Evolutionary conservation across 2,888 invertebrate species (phyloP).

Genomic region (Cistogaster globosa): DNA sequence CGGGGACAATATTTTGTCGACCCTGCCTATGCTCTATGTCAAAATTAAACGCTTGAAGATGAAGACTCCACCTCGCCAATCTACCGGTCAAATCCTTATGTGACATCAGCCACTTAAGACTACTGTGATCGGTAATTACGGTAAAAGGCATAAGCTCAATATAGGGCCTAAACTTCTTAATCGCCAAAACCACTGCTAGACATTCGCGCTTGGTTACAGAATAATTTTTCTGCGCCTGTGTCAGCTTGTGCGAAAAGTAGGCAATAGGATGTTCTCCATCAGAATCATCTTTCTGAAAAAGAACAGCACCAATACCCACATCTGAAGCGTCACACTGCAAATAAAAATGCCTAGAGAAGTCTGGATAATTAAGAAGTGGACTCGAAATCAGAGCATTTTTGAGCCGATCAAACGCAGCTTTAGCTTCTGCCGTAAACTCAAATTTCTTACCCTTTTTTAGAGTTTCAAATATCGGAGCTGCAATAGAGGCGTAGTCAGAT

Average conservation of each 20-base stretch:
- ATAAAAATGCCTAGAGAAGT: neutral
- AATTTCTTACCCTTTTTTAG: neutral
- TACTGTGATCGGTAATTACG: no score
- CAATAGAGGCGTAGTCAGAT: neutral
- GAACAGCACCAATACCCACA: neutral
- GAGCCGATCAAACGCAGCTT: neutral
- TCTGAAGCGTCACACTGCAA: conserved; percentile 4
- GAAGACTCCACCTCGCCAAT: neutral
- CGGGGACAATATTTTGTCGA: neutral
- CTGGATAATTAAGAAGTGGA: neutral
- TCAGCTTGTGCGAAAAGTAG: neutral
- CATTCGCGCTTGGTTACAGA: neutral
- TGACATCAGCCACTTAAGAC: neutral
- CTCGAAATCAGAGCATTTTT: neutral
- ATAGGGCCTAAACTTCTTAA: neutral
- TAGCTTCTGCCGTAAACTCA: neutral
- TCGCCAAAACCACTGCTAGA: neutral
- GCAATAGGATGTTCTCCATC: neutral
- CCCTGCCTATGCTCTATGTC: neutral
- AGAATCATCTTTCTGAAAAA: neutral
- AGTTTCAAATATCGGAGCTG: neutral
- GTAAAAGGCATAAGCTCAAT: no score
- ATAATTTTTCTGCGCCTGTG: neutral
- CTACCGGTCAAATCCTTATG: neutral
- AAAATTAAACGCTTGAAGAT: neutral